phyloP scores from a whole-genome alignment of 2,113 vertebrate species.

The Corythaeola cristata region DNA sequence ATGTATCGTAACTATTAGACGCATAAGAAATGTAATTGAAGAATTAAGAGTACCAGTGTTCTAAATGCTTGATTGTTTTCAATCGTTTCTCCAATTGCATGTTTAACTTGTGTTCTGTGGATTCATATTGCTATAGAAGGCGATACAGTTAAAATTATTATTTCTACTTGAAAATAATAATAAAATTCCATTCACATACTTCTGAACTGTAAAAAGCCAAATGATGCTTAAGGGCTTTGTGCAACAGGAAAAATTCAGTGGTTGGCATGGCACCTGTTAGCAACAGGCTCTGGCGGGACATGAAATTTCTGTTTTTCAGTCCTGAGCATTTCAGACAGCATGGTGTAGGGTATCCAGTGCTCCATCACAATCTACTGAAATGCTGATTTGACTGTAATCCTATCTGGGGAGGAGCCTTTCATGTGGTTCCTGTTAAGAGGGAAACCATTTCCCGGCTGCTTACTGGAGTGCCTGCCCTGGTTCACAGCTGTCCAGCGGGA shows the following conservation, averaged over 20 bases:
- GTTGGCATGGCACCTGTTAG: slow-evolving; percentile 23
- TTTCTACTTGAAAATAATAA: slow-evolving; percentile 1
- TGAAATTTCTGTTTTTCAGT: neutral
- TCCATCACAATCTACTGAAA: neutral
- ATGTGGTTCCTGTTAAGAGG: slow-evolving; percentile 40
- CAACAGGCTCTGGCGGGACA: neutral
- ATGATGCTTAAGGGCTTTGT: neutral
- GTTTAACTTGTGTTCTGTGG: neutral
- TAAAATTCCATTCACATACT: neutral
- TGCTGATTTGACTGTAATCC: slow-evolving; percentile 7
- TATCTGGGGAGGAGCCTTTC: slow-evolving; percentile 47
- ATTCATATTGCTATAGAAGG: neutral
- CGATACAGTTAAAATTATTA: neutral
- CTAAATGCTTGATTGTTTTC: neutral
- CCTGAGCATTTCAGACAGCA: neutral
- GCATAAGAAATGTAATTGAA: neutral
- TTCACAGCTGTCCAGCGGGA: slow-evolving; percentile 2
- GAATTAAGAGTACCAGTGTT: neutral
- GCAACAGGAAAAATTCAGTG: neutral
- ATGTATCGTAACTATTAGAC: neutral
- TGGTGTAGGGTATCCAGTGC: neutral
- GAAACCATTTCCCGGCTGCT: slow-evolving; percentile 9
- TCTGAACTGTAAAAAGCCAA: neutral
- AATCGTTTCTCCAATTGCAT: neutral
- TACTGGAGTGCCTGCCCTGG: neutral